A percentile compares a stretch with the other conserved stretches of the same genome.
These are phyloP conservation scores for Trematomus bernacchii DNA, from an alignment of 2,797 vertebrate genomes.

Conservation along the genomic window DNA sequence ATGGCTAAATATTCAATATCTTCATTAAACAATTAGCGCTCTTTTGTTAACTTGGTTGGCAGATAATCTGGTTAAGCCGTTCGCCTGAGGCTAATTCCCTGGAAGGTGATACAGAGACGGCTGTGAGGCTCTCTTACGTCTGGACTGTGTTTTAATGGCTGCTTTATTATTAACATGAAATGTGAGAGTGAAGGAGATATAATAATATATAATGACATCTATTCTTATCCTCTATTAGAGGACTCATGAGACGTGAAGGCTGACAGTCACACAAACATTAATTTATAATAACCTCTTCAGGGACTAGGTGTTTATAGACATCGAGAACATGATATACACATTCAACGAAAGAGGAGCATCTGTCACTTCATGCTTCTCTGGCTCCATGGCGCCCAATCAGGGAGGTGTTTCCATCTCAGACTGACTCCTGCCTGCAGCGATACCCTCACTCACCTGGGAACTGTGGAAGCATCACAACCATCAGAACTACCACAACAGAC, in stretches of 20 bases:
- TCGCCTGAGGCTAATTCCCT: constrained; percentile 63
- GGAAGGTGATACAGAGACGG: constrained; percentile 65
- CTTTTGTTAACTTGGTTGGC: constrained; percentile 71
- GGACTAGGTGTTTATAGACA: no score
- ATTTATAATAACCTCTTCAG: no score
- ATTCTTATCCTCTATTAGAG: constrained; percentile 38
- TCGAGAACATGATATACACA: no score
- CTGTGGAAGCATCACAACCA: no score
- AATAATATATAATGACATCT: constrained; percentile 61
- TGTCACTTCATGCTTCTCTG: no score
- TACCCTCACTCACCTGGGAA: no score
- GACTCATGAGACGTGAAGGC: constrained; percentile 22
- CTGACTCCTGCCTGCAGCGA: no score
- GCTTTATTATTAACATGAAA: constrained; percentile 25
- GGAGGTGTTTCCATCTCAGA: no score
- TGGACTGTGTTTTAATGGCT: constrained; percentile 40
- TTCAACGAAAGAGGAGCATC: no score
- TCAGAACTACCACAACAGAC: no score
- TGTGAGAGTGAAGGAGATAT: not conserved
- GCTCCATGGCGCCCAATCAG: no score
- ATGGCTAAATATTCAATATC: constrained; percentile 78
- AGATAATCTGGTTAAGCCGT: constrained; percentile 73
- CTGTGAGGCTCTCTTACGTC: constrained; percentile 27
- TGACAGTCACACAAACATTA: no score
- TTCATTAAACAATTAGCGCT: constrained; percentile 79